Evolutionary conservation across 30 jellyfish, hydroid and myxozoan genomes (phyloP).

Genomic region (Mastigias papua): DNA sequence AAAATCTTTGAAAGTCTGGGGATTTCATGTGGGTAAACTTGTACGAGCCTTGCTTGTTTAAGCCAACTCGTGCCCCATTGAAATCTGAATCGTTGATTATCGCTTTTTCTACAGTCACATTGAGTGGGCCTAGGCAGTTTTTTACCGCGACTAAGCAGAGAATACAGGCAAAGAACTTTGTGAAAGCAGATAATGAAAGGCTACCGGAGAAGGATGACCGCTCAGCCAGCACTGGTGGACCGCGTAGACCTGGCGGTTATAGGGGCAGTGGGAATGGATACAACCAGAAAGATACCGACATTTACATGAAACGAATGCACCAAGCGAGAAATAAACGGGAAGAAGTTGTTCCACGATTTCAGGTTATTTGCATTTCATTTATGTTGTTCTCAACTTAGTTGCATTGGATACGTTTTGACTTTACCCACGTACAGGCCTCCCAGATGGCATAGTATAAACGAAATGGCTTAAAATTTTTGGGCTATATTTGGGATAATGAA

Average conservation of each 20-base stretch:
- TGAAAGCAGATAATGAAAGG: slow-evolving; percentile 73
- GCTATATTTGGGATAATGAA: too few relatives aligned
- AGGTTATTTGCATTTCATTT: slow-evolving; percentile 24
- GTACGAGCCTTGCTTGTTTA: too few relatives aligned
- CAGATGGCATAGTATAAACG: too few relatives aligned
- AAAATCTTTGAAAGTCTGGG: too few relatives aligned
- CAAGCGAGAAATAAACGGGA: slow-evolving; percentile 60
- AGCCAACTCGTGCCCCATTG: too few relatives aligned
- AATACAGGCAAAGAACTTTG: slow-evolving; percentile 66
- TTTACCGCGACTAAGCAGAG: slow-evolving; percentile 58
- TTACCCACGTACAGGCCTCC: too few relatives aligned
- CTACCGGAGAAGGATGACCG: slow-evolving; percentile 68
- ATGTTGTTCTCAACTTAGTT: too few relatives aligned
- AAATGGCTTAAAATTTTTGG: too few relatives aligned
- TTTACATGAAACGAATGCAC: slow-evolving; percentile 42
- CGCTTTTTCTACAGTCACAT: slow-evolving; percentile 26
- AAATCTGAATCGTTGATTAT: too few relatives aligned
- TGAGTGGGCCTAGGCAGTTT: slow-evolving; percentile 70
- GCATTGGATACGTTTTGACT: too few relatives aligned
- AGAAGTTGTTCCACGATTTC: slow-evolving; percentile 76
- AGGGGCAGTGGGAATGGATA: slow-evolving; percentile 46
- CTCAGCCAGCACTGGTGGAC: slow-evolving; percentile 18
- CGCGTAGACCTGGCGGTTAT: slow-evolving; percentile 48
- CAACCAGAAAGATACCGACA: slow-evolving; percentile 45
- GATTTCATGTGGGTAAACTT: too few relatives aligned